Evolutionary conservation across 2,797 vertebrate genomes (phyloP).

Genomic region (Taenioides sp.): DNA sequence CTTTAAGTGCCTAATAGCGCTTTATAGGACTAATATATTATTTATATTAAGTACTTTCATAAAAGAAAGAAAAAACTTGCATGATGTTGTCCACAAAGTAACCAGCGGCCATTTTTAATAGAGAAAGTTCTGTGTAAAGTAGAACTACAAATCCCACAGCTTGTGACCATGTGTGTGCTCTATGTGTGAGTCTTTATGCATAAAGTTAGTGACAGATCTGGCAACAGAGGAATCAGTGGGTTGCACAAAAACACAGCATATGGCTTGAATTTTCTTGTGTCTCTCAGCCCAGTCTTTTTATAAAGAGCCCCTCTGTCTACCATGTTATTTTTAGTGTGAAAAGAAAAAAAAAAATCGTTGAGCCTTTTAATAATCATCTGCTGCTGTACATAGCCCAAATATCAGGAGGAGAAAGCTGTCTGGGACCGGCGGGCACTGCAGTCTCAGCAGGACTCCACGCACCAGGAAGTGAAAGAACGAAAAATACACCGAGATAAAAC

Average conservation of each 20-base stretch:
- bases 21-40: neutral
- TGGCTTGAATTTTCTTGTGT: conserved; percentile 57
- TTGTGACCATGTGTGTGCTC: conserved; percentile 22
- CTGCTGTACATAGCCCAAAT: conserved; percentile 60
- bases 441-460: conserved; percentile 44
- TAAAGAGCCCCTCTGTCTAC: conserved; percentile 58
- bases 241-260: conserved; percentile 57
- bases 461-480: conserved; percentile 40
- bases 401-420: conserved; percentile 55
- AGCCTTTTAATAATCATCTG: conserved; percentile 73
- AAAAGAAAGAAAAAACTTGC: neutral
- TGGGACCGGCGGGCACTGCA: conserved; percentile 54
- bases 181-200: conserved; percentile 8
- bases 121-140: neutral
- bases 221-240: conserved; percentile 52
- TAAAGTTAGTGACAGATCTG: conserved; percentile 61
- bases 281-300: conserved; percentile 46
- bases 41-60: neutral
- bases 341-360: conserved; percentile 58
- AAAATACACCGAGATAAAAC: conserved; percentile 45
- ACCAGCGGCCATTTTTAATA: neutral
- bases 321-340: conserved; percentile 72
- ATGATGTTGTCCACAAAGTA: neutral
- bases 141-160: conserved; percentile 35
- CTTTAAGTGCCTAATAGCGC: neutral